A percentile compares a stretch with the other conserved stretches of the same genome.
Evolutionary conservation across 2,888 invertebrate genomes (phyloP).

Genomic region (Drosophila ustulata): DNA sequence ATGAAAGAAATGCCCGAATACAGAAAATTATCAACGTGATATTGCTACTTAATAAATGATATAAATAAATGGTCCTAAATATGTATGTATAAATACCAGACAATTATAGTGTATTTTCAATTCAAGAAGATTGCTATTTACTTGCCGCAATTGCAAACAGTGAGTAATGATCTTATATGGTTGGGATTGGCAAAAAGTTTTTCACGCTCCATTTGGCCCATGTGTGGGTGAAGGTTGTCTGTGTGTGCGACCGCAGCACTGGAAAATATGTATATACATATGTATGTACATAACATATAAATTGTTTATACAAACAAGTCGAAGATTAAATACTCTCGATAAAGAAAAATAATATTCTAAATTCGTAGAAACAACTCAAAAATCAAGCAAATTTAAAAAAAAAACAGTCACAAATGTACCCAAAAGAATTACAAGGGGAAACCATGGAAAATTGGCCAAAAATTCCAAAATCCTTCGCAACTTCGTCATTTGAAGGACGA

Average conservation of each 20-base stretch:
- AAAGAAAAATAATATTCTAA: no score
- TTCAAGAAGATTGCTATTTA: slow-evolving; percentile 4
- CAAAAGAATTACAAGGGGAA: no score
- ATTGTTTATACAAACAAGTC: not conserved
- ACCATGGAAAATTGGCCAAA: not conserved
- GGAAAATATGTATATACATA: slow-evolving; percentile 26
- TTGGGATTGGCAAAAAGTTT: slow-evolving; percentile 41
- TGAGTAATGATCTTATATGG: slow-evolving; percentile 44
- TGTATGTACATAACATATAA: slow-evolving; percentile 8
- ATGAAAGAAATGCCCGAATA: slow-evolving; percentile 32
- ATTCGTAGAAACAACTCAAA: no score
- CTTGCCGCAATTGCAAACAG: slow-evolving; percentile 10
- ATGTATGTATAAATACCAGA: slow-evolving; percentile 4
- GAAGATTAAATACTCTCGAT: not conserved
- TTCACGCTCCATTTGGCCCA: slow-evolving; percentile 65
- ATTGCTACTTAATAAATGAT: slow-evolving; percentile 66
- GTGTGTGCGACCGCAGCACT: slow-evolving; percentile 40
- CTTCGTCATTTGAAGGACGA: not conserved
- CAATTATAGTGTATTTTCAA: not conserved
- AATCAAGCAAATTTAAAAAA: no score
- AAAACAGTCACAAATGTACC: no score
- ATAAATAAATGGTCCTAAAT: slow-evolving; percentile 56
- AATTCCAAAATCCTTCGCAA: not conserved
- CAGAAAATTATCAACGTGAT: slow-evolving; percentile 73
- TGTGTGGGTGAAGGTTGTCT: slow-evolving; percentile 73